Evolutionary conservation across 1,140 invertebrate genomes (phyloP).

Genomic region (Druon quercuslanigerum): DNA sequence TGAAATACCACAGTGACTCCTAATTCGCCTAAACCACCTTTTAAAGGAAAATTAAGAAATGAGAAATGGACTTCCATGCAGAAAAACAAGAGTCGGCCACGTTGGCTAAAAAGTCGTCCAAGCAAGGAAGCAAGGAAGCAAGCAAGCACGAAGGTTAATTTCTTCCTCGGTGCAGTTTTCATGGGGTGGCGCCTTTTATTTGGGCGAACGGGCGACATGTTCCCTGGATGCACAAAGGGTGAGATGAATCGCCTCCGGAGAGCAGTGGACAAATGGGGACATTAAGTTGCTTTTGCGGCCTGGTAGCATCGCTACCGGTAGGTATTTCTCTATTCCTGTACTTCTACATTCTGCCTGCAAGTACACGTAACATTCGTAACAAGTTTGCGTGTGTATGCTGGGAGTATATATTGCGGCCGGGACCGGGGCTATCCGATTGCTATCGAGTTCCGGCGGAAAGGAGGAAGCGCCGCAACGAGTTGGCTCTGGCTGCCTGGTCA

Average conservation of each 20-base stretch:
- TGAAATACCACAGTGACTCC: too few relatives aligned
- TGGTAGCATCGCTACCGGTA: conserved; percentile 34
- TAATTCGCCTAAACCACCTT: too few relatives aligned
- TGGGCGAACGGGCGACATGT: conserved; percentile 48
- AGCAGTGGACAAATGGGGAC: conserved; percentile 60
- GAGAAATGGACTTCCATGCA: too few relatives aligned
- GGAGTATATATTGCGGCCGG: conserved; percentile 44
- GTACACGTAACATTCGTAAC: conserved; percentile 23
- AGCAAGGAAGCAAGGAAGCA: too few relatives aligned
- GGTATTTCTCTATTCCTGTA: conserved; percentile 21
- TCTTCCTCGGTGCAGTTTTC: conserved; percentile 15
- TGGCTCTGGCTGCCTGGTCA: conserved; percentile 41
- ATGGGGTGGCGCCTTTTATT: conserved; percentile 49
- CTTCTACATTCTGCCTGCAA: conserved; percentile 16
- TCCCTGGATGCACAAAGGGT: conserved; percentile 54
- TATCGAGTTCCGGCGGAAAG: conserved; percentile 60
- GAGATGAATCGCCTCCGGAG: conserved; percentile 63
- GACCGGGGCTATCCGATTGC: conserved; percentile 50
- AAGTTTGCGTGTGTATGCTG: conserved; percentile 44
- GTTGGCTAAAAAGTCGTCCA: conserved; percentile 30
- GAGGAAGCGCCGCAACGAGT: conserved; percentile 50
- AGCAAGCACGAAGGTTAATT: conserved; percentile 14
- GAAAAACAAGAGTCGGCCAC: not conserved
- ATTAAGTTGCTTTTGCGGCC: conserved; percentile 61
- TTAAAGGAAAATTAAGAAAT: too few relatives aligned